Base-by-base conservation (phyloP, 2,797 vertebrate species). In the Pangasius djambal region DNA sequence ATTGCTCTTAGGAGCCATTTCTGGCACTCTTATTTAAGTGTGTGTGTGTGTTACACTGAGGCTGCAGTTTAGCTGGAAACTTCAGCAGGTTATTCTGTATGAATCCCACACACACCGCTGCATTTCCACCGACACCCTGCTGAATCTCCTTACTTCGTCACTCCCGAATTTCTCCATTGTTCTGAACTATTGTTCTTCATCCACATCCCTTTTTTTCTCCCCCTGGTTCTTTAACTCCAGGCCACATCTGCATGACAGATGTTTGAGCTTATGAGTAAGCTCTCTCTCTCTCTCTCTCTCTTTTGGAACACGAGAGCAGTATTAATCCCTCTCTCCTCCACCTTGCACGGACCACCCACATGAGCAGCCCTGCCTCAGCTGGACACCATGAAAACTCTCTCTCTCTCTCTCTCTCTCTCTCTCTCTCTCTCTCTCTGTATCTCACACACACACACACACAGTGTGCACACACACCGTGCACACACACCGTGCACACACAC, bases 261-360 rank as follows among this genome's bases (percentile, higher is more conserved):
- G 95, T 95, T 86, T 92, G 79, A 91, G 83, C 77, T 59, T 83
- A 85, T 85, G 86, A 90, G 74, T 83, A 63, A 69, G 61, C 85
- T 37, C 63, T 85, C 75, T 75, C 72, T 87, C 79, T 65, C 72
- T 79, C 75, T 75, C 72, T 55, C 55, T 90, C 89, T 91, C 92
- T 91, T 91, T 93, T 91, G 94, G 89, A 88, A 92, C 92, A 92
- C 91, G 74, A 92, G 93, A 90, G 86, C 93, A 92, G 93, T 93
- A 93, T 94, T 95, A 95, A 95, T 95, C 91, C 91, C 82, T 92
- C 93, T 92, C 93, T 94, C 92, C 90, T 95, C 93, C 95, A 95
- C 94, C 94, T 94, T 93, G 93, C 87, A 82, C 52, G 84, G 95
- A 96, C 96, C 96, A 96, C 96, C 95, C 95, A 95, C 93, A 92